Conservation (phyloP, 1,140 invertebrate species). For the Mycetomoellerius zeteki region DNA sequence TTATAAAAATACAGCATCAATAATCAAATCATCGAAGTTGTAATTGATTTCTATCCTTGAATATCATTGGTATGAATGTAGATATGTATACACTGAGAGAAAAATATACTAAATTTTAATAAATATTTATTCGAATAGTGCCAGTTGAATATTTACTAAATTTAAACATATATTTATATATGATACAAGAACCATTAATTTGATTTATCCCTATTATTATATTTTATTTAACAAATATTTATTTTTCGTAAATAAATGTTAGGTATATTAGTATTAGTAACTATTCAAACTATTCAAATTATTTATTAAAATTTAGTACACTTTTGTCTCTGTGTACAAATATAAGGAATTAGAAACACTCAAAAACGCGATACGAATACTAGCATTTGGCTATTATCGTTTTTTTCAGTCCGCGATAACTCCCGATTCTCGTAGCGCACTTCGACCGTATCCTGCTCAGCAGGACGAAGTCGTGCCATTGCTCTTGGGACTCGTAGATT, state of each 20-base stretch:
- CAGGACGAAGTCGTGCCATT: slow-evolving; percentile 52
- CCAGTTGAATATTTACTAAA: no score
- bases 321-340: background rate
- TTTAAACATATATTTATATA: no score
- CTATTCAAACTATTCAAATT: no score
- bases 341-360: slow-evolving; percentile 9
- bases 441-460: background rate
- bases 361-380: background rate
- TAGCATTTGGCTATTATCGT: background rate
- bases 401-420: slow-evolving; percentile 61
- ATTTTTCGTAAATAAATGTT: no score
- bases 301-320: no score
- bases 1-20: background rate
- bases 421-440: slow-evolving; percentile 43
- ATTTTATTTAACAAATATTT: no score
- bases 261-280: no score
- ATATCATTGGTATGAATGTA: no score
- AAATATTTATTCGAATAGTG: no score
- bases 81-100: background rate
- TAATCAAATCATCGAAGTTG: background rate
- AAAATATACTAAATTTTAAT: background rate
- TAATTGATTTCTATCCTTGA: background rate
- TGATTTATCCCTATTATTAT: no score
- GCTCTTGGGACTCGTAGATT: slow-evolving; percentile 77
- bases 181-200: no score